phyloP scores from a whole-genome alignment of 2,113 vertebrate genomes.

The Amazona vittata region DNA sequence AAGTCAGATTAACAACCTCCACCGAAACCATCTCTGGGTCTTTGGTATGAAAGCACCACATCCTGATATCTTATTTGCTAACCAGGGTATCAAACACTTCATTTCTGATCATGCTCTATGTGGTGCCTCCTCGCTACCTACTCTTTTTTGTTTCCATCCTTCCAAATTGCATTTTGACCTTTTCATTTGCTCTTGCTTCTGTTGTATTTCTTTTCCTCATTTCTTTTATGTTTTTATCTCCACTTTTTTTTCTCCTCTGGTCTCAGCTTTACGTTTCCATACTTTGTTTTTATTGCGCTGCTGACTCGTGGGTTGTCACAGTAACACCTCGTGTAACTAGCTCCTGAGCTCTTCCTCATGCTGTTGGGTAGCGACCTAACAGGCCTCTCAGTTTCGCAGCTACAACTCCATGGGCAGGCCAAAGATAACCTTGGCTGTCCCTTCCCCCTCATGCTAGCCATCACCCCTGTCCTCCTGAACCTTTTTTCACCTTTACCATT shows the following conservation, averaged over 20 bases:
- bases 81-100: rapidly evolving
- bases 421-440: not conserved
- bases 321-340: not conserved
- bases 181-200: not conserved
- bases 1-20: not conserved
- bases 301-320: conserved; percentile 6
- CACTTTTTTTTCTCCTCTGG: not conserved
- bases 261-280: not conserved
- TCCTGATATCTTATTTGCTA: not conserved
- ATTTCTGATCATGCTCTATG: not conserved
- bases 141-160: not conserved
- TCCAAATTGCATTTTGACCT: not conserved
- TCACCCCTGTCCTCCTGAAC: not conserved
- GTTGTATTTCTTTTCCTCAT: not conserved
- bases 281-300: not conserved
- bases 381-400: not conserved
- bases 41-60: not conserved
- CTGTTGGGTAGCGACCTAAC: not conserved
- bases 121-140: not conserved
- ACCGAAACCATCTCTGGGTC: not conserved
- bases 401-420: not conserved
- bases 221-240: not conserved
- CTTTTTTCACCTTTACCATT: not conserved
- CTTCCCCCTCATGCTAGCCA: not conserved
- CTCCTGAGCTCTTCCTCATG: rapidly evolving